phyloP scores from a whole-genome alignment of 1,140 invertebrate species.

The Pogonognathellus flavescens region DNA sequence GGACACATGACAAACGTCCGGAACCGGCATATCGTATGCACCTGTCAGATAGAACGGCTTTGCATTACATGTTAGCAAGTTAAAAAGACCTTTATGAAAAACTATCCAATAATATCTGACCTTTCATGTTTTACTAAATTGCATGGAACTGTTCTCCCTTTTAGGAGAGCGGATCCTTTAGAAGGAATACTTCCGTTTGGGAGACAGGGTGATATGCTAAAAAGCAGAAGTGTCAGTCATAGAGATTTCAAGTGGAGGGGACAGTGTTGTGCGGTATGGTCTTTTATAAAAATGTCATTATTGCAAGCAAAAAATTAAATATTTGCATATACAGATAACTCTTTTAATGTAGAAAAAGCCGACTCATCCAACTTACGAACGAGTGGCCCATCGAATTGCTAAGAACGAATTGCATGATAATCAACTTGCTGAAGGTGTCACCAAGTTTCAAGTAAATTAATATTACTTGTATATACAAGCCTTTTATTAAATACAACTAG shows the following conservation, averaged over 20 bases:
- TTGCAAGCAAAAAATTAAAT: neutral
- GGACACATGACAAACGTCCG: constrained; percentile 54
- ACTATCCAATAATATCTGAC: too few relatives aligned
- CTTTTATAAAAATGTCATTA: neutral
- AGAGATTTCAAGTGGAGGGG: constrained; percentile 62
- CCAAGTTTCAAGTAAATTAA: constrained; percentile 58
- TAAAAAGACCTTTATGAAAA: too few relatives aligned
- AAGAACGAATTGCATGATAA: constrained; percentile 63
- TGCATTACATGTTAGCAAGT: constrained; percentile 60
- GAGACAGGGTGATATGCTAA: constrained; percentile 62
- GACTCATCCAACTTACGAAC: constrained; percentile 49
- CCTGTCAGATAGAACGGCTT: constrained; percentile 59
- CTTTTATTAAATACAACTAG: too few relatives aligned
- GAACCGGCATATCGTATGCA: constrained; percentile 63
- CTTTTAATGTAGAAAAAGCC: neutral
- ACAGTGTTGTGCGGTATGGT: constrained; percentile 55
- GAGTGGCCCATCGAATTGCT: constrained; percentile 55
- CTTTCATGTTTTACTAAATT: too few relatives aligned
- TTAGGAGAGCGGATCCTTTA: constrained; percentile 62
- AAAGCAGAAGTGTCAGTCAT: constrained; percentile 59
- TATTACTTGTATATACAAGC: too few relatives aligned
- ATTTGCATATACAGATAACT: neutral
- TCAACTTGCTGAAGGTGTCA: constrained; percentile 46
- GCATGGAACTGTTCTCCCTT: too few relatives aligned
- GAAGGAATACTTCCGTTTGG: constrained; percentile 63